These are phyloP conservation scores for Epizoanthus rinbou DNA, from an alignment of 92 coral and sea anemone genomes.

Conservation along the genomic window DNA sequence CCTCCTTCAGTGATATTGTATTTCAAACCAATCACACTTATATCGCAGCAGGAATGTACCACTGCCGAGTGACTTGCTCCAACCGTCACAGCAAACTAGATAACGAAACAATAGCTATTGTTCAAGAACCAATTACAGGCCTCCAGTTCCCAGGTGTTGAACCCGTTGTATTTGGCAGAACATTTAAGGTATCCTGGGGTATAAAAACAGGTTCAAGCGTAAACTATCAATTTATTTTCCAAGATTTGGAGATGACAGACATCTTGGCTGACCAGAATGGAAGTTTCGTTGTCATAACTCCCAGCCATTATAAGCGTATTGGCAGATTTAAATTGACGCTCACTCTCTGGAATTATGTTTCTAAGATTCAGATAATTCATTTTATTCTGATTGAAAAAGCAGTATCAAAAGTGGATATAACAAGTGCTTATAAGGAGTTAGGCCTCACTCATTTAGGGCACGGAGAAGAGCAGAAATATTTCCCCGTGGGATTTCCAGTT, in stretches of 20 bases:
- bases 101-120: conserved; percentile 16
- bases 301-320: background rate
- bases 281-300: background rate
- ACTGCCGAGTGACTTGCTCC: background rate
- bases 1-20: conserved; percentile 2
- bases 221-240: conserved; percentile 1
- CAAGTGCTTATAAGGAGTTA: conserved; percentile 26
- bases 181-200: conserved; percentile 48
- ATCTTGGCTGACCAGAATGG: conserved; percentile 1
- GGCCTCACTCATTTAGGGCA: conserved; percentile 39
- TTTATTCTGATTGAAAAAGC: background rate
- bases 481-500: conserved; percentile 59
- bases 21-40: conserved; percentile 5
- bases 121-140: conserved; percentile 50
- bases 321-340: background rate
- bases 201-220: conserved; percentile 56
- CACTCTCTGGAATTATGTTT: conserved; percentile 10
- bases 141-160: conserved; percentile 40
- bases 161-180: conserved; percentile 57
- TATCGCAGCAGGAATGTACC: background rate
- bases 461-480: conserved; percentile 46
- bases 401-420: conserved; percentile 38
- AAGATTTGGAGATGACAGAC: conserved; percentile 1
- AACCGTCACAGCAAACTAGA: conserved; percentile 29
- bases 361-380: background rate